Evolutionary conservation across 2,888 invertebrate genomes (phyloP).

Genomic region (Apamea epomidion): DNA sequence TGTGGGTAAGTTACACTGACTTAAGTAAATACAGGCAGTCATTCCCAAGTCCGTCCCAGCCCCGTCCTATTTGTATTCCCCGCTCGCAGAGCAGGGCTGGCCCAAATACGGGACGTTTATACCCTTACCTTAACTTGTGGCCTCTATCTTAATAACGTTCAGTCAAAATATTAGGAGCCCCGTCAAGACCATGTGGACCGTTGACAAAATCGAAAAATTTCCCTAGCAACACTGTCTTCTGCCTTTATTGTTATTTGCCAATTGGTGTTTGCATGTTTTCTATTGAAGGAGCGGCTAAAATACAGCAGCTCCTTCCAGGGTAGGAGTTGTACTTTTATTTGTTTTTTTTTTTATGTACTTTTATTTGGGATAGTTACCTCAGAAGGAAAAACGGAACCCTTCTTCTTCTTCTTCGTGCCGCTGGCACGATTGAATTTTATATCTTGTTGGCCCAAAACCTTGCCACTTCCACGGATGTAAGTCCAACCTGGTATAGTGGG

Average conservation of each 20-base stretch:
- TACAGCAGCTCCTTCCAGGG: no score
- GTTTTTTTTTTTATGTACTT: no score
- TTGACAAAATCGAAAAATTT: slow-evolving; percentile 61
- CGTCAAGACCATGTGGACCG: slow-evolving; percentile 57
- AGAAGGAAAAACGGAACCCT: no score
- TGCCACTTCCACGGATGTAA: no score
- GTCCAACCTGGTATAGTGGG: no score
- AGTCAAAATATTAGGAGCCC: slow-evolving; percentile 75
- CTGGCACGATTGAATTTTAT: no score
- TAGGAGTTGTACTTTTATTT: neutral
- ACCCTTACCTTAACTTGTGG: slow-evolving; percentile 80
- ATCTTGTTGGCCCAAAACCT: no score
- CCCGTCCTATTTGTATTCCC: slow-evolving; percentile 78
- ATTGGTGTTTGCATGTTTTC: slow-evolving; percentile 32
- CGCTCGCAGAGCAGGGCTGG: slow-evolving; percentile 71
- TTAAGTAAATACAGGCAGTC: neutral
- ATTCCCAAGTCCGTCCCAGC: slow-evolving; percentile 61
- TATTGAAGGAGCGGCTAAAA: neutral
- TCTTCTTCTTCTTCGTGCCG: no score
- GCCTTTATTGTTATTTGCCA: slow-evolving; percentile 40
- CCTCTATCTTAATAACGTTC: slow-evolving; percentile 80
- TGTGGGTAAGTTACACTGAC: neutral
- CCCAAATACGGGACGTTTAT: slow-evolving; percentile 77
- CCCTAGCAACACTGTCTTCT: slow-evolving; percentile 13
- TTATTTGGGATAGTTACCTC: no score